Conservation (phyloP, 2,113 vertebrate genomes). For the Ceuthmochares aereus region DNA sequence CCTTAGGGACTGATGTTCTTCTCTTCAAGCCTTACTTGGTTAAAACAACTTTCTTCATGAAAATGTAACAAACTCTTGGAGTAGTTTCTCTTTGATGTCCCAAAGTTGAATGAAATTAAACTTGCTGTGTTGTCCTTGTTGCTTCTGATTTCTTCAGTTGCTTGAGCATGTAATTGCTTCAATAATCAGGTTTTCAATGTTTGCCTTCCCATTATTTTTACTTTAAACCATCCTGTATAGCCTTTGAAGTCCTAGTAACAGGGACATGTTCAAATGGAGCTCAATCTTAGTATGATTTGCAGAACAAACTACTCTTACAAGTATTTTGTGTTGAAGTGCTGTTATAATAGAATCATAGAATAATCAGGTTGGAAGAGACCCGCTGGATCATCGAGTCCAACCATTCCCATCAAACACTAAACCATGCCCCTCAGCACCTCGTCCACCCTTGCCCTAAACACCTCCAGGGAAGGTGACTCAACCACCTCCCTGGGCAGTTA, state of each 20-base stretch:
- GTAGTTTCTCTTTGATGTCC: background rate
- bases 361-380: too few species aligned
- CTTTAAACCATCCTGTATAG: background rate
- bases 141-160: background rate
- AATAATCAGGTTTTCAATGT: background rate
- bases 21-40: background rate
- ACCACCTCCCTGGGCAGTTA: too few species aligned
- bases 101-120: background rate
- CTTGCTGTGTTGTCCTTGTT: background rate
- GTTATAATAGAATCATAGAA: too few species aligned
- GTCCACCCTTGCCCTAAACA: too few species aligned
- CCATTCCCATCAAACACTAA: too few species aligned
- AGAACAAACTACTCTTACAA: background rate
- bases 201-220: background rate
- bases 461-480: too few species aligned
- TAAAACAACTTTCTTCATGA: background rate
- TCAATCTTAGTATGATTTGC: background rate
- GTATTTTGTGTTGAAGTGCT: background rate
- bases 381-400: too few species aligned
- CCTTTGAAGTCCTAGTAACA: background rate
- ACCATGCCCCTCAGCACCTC: too few species aligned
- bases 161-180: background rate
- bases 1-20: background rate
- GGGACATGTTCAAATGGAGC: background rate
- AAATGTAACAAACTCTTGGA: background rate